Evolutionary conservation across 2,797 vertebrate species (phyloP), one percentile per base, ranked within the genome.

Genomic region (Gobionotothen gibberifrons): DNA sequence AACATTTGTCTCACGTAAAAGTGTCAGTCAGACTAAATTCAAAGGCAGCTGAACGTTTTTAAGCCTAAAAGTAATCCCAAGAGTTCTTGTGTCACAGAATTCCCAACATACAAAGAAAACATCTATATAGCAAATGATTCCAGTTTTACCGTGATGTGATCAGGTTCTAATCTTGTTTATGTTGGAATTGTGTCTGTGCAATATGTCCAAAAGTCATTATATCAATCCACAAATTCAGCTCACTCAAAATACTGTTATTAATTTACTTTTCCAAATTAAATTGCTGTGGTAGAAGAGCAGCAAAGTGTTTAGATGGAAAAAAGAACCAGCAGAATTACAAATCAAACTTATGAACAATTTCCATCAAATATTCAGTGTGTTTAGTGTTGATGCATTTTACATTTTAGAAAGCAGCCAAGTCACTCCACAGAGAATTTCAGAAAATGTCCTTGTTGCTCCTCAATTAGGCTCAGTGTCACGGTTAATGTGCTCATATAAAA

Each of bases 321-420:
- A 21, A 74, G 12, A 26, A 70, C 12, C 7, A 26, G 51, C 39
- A 26, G 76, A 69, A 85, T 84, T 87, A 64, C 67, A 51, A 44
- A 74, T 49, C 29, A 75, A 46, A 72, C n/a, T 68, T 78, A 59
- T 4, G 48, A 81, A 76, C 68, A 76, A 69, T 71, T 73, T 82
- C 75, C 71, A 78, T 84, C 71, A 79, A 81, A 86, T 66, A 69
- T 62, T 78, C 0, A 55, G 17, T 76, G 49, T 22, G 3, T 74
- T 84, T 73, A 65, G 29, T n/a, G 61, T 26, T 40, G 65, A 78
- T 47, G 29, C 62, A 47, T 75, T 83, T 74, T 47, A 79, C 56
- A 78, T 54, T 58, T 84, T 43, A 57, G 39, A 53, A n/a, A 42
- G 49, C 71, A 68, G 57, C 75, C 65, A 72, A 79, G 61, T 84